Evolutionary conservation across 2,888 invertebrate species (phyloP), one percentile per base, ranked within the genome.

Genomic region (Morpho achilles): DNA sequence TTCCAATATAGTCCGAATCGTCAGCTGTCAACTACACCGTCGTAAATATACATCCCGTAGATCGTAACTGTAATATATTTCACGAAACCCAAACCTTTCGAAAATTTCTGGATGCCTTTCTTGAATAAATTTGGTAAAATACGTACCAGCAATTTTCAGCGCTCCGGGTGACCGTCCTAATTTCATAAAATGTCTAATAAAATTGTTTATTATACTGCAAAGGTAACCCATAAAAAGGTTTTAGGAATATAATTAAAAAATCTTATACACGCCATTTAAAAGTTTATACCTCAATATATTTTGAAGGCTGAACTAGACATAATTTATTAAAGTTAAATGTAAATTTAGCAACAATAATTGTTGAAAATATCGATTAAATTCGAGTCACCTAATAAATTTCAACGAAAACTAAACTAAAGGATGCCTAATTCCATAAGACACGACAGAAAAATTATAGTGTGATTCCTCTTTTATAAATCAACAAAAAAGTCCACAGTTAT

Each of bases 61-160:
- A 50, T 50, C 40, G 49, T 49, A 40, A n/a, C n/a, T 41, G 51
- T 22, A 51, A 51, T 43, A 43, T 32, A 51, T 23, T 43, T 43
- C 16, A 51, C 43, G 42, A 44, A 42, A 23, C 43, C 51, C 16
- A 8, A 44, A 43, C 23, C 43, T 51, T 51, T 51, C 23, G 5
- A 51, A 51, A 51, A 43, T 22, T 40, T 41, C 50, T 32, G 8
- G 50, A 41, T 16, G 40, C 49, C 47, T 39, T 39, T 16, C 16
- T 40, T 50, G 41, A 50, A 50, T 41, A 40, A 1, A 50, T 41
- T 16, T 50, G 8, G 7, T 8, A 1, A 50, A 16, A 49, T 49
- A 10, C 49, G 10, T 8, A 40, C 39, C 1, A 10, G 40, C 40
- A 50, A 40, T 40, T 41, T 40, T 10, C 40, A 40, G 50, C 40